Base-by-base conservation (phyloP, 2,113 vertebrate genomes). In the Promerops cafer region DNA sequence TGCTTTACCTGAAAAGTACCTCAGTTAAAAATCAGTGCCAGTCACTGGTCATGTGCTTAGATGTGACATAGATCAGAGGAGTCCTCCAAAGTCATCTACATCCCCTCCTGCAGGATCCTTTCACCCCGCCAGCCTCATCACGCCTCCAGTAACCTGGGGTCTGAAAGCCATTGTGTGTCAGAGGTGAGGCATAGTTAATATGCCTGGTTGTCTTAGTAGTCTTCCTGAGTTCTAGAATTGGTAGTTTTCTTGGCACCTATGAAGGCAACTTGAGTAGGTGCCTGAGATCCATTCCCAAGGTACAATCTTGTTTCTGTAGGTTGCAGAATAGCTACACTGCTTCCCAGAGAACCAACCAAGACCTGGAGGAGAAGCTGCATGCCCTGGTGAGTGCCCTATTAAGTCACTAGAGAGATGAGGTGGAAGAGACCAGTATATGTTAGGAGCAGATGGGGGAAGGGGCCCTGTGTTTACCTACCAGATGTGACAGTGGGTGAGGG, bases 241-340 rank as follows among this genome's bases (percentile, higher is more conserved):
- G 35, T 85, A 42, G 16, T 89, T 90, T 77, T 59, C n/a, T 83
- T 92, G 76, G 47, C 31, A 78, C 7, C 42, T 75, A 2, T 28
- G 37, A 59, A 70, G 33, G 64, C 11, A 17, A 18, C 57, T 77
- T 69, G 40, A 83, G 13, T 12, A 78, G 26, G 8, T 88, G 79
- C 33, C 39, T 26, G 30, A 79, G 64, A 88, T 77, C 83, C 14
- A 9, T 83, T 91, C 28, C n/a, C 26, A 33, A n/a, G 20, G 13
- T 60, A 57, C 24, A 35, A 16, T 90, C 35, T 37, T 82, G 33
- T 83, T 89, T 91, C 78, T 81, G 0, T 97, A 99, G 99, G 98
- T 98, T 99, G 74, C 99, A 99, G 97, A 99, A 99, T 97, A 99
- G 99, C 97, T 99, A 99, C 96, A 99, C 99, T 0, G 99, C 99